Base-by-base conservation (phyloP, 2,113 vertebrate species). In the Vulpes vulpes region DNA sequence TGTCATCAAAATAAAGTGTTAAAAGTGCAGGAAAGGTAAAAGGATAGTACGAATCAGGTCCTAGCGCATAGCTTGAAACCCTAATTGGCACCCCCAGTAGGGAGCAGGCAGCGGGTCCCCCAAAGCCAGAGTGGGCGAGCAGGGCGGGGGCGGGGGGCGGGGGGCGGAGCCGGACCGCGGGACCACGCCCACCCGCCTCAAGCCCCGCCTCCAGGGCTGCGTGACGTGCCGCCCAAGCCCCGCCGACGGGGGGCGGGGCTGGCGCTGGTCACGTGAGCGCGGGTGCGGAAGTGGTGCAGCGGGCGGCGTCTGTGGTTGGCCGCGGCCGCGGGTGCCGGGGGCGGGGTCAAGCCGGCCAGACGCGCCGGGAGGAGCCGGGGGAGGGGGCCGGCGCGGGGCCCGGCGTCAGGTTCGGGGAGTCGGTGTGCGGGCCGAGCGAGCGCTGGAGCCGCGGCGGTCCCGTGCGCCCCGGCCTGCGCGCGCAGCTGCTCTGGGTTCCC, bases 271-370 rank as follows among this genome's bases (percentile, higher is more conserved):
- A 98, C 93, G 96, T 98, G 97, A 59, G 4, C 27, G 0, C 14
- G 53, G 82, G 90, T 98, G 95, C 97, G 98, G 97, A 97, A 97
- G 97, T 95, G 74, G 86, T 76, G 62, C n/a, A 7, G 59, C 2
- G 12, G 49, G 0, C 8, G 1, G 62, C 32, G 59, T 35, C 65
- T 5, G 17, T 95, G 96, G 91, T 97, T 98, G 98, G 98, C 30
- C 10, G 79, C 15, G 17, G 49, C 59, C 0, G 12, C 69, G 64
- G 16, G 87, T 9, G 89, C 3, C 17, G 84, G 76, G 79, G 97
- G 96, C 96, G 97, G 96, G 76, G 95, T 38, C 65, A 85, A 76
- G 38, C n/a, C 43, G 14, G 55, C 53, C 62, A 43, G 90, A 93
- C 86, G 27, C 82, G 22, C 69, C 8, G 35, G 86, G 95, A 73